Base-by-base conservation (phyloP, 2,888 invertebrate genomes). In the Tachystola acroxantha region DNA sequence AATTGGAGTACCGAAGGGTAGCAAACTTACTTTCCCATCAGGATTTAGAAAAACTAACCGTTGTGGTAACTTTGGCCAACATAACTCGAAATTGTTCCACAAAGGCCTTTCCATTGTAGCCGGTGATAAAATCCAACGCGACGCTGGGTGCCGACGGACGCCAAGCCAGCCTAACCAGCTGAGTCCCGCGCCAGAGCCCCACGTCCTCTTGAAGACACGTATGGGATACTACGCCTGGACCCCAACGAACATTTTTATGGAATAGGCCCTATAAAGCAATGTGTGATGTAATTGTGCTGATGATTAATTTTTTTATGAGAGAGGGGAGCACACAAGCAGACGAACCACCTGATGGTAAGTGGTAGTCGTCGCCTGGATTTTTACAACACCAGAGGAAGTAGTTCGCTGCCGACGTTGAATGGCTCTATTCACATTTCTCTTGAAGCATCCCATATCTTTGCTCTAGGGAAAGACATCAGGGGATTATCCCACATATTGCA, bases 151-250 rank as follows among this genome's bases (percentile, higher is more conserved):
- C 40, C 0, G 47, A 12, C 0, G 81, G 82, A 3, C 52, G 43
- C 81, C 85, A 85, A 3, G 76, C 52, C 7, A 90, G 57, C 14
- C 89, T 65, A 1, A 88, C 51, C 16, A 90, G 66, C 40, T 74
- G 73, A 1, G 50, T 61, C 0, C 86, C 87, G 3, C 74, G 52
- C 91, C 91, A 90, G 7, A 90, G 51, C 0, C 90, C 91, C 1
- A 90, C 89, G 50, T 90, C 82, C 46, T 88, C 88, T 4, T 46
- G 61, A 0, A 79, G 68, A 44, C 74, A 56, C 0, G 75, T 43
- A 37, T 85, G 63, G 0, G 81, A 76, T 29, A 84, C 71, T 7
- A 89, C 61, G 0, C 90, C 91, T 1, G 91, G 90, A 22, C 91
- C 91, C 68, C 82, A 90, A 11, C 89, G 81, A 7, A 64, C 39